A percentile compares a stretch with the other conserved stretches of the same genome.
phyloP scores from a whole-genome alignment of 2,888 invertebrate species.

The Syrphus vitripennis region DNA sequence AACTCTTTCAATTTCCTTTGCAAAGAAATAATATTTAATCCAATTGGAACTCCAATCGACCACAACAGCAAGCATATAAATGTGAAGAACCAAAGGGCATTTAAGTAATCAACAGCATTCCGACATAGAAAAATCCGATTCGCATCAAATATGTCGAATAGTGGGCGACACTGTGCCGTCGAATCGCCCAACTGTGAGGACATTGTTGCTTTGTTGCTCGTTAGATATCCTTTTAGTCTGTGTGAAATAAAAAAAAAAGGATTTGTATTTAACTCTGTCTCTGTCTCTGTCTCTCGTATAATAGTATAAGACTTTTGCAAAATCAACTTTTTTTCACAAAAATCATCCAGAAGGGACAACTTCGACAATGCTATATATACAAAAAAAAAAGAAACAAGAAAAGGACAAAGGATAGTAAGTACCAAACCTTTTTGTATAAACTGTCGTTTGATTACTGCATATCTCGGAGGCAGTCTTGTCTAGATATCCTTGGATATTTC shows the following conservation, averaged over 20 bases:
- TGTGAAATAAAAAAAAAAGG: neutral
- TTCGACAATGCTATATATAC: neutral
- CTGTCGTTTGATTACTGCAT: constrained; percentile 84
- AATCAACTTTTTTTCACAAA: neutral
- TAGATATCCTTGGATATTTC: constrained; percentile 89
- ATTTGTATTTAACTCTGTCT: constrained; percentile 2
- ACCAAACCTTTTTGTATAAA: constrained; percentile 78
- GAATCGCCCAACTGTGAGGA: constrained; percentile 84
- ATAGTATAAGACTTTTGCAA: neutral
- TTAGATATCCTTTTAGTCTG: constrained; percentile 85
- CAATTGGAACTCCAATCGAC: constrained; percentile 84
- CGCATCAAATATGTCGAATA: constrained; percentile 87
- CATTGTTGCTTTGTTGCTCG: constrained; percentile 87
- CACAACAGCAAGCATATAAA: constrained; percentile 83
- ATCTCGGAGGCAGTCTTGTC: constrained; percentile 88
- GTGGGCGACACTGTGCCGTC: constrained; percentile 87
- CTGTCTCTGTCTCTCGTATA: too few species aligned
- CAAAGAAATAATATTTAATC: constrained; percentile 83
- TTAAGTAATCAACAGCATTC: constrained; percentile 80
- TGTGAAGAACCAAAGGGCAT: constrained; percentile 88
- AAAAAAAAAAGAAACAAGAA: neutral
- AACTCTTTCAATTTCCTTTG: constrained; percentile 76
- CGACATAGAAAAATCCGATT: constrained; percentile 82
- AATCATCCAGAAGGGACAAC: neutral
- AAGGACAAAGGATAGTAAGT: neutral